Conservation (phyloP, 35 echinoderm and acorn worm genomes). For the Stichopus chloronotus region DNA sequence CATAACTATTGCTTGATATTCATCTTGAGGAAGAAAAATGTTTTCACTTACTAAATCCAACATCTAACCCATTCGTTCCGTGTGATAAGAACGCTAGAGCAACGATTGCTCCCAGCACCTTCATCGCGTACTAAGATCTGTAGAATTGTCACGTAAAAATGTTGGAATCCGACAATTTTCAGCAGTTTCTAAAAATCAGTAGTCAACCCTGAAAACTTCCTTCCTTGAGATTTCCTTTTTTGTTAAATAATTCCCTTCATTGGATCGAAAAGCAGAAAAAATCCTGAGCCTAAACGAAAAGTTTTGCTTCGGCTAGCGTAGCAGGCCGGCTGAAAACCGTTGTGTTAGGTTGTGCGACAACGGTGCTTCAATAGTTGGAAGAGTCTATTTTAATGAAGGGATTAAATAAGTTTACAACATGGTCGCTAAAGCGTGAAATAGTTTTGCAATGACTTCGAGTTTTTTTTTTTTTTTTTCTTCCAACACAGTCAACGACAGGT, state of each 20-base stretch:
- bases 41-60: slow-evolving; percentile 46
- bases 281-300: neutral
- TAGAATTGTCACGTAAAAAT: neutral
- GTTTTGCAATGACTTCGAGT: neutral
- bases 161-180: neutral
- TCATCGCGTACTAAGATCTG: neutral
- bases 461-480: neutral
- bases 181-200: neutral
- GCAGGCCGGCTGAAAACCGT: neutral
- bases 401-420: neutral
- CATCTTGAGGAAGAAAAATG: neutral
- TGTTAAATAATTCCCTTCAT: neutral
- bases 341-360: neutral
- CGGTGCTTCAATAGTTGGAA: neutral
- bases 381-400: neutral
- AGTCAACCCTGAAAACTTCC: neutral
- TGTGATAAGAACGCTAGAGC: slow-evolving; percentile 7
- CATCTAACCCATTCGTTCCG: slow-evolving; percentile 22
- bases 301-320: neutral
- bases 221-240: neutral
- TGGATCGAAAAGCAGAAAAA: neutral
- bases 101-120: slow-evolving; percentile 15
- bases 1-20: too few relatives aligned
- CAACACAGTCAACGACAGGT: neutral
- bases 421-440: neutral